Base-by-base conservation (phyloP, 2,888 invertebrate genomes). In the Lasioglossum morio region DNA sequence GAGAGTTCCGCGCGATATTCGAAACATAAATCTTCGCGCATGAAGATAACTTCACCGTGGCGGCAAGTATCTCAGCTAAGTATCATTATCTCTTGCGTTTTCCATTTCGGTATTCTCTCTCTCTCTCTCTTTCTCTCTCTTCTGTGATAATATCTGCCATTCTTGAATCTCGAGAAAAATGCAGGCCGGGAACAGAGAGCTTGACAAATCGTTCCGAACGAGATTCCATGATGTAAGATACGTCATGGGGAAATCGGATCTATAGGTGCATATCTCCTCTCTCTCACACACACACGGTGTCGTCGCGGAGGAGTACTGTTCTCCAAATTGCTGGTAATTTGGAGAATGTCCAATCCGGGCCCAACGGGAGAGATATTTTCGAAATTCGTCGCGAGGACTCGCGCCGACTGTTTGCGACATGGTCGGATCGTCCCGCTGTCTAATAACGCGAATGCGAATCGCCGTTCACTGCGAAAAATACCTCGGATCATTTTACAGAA, bases 281-380 rank as follows among this genome's bases (percentile, higher is more conserved):
- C 40, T 40, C 40, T 77, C 79, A 82, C 43, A 46, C 77, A 85
- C 43, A 46, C 46, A 77, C 72, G 74, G 72, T 60, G 63, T 86
- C 72, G 60, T 78, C 72, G 53, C 40, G 57, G 48, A 43, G 48
- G 69, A 34, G 48, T 53, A 77, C 60, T 72, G 74, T 72, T 27
- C 57, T 10, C 37, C 53, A 77, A 79, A 77, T 74, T 81, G 72
- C 73, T 74, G 63, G 81, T 84, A 81, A 82, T 79, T 87, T 82
- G 69, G 77, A 82, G 66, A 46, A 77, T 72, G 40, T 72, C 77
- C 46, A 74, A 72, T 73, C 40, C 72, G 48, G 14, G n/a, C n/a
- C 46, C 34, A 37, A 53, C 43, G 43, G 43, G 40, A 63, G 75
- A 57, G 79, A 77, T 79, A 40, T 46, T 75, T 79, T 79, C 66